Base-by-base conservation (phyloP, 2,113 vertebrate genomes). In the Eudyptes chrysolophus region DNA sequence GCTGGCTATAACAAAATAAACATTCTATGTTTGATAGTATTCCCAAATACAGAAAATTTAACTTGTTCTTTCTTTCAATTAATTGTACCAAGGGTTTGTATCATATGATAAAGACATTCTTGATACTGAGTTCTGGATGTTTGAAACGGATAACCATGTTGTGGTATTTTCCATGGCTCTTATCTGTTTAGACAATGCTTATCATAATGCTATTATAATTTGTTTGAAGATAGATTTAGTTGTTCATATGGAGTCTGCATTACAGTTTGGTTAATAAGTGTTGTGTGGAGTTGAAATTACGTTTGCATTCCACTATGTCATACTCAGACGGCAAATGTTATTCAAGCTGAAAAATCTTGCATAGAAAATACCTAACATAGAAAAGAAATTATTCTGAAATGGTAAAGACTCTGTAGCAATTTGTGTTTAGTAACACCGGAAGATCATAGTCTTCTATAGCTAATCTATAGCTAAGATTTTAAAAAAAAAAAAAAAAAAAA, bases 141-240 rank as follows among this genome's bases (percentile, higher is more conserved):
- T 87, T 92, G 40, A 81, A 69, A 84, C n/a, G 15, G 54, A 92
- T 96, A 81, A 77, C 48, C 25, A 57, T 13, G 44, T 13, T 57
- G 29, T 54, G 14, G 12, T 64, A 62, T 89, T 94, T 95, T 94
- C 40, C 19, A 1, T 70, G 24, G 30, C 30, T 89, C 34, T 84
- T 87, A 78, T 54, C 86, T 94, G n/a, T 90, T 96, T 75, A 82
- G 78, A 79, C 61, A 92, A 68, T 92, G 51, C 58, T 92, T 96
- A 82, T 88, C 38, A 21, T 71, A 76, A 76, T 71, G 20, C 7
- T 82, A 71, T 85, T 96, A 71, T 85, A 82, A 94, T 88, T 75
- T 82, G 46, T 96, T 90, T 96, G 79, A 87, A 78, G 82, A 68
- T 7, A 88, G 65, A 83, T 75, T 94, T 90, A 62, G 34, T 78